phyloP scores from a whole-genome alignment of 2,113 vertebrate species.

The Ophiodon elongatus region DNA sequence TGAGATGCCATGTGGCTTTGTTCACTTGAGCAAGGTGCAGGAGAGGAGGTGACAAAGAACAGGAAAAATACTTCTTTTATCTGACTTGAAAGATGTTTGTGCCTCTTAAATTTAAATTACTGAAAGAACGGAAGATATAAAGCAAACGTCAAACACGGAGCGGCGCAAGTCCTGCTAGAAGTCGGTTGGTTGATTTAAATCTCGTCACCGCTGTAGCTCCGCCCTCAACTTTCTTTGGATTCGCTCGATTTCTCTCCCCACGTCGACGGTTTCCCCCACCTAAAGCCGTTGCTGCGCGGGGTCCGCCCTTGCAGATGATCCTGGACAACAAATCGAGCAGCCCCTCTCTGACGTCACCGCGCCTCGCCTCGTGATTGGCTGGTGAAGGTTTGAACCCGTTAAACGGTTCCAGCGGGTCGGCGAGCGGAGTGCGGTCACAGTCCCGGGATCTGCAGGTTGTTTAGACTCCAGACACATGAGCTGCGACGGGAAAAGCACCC shows the following conservation, averaged over 20 bases:
- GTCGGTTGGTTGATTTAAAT: conserved; percentile 70
- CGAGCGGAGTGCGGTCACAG: not conserved
- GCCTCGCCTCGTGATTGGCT: conserved; percentile 53
- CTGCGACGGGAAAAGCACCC: not conserved
- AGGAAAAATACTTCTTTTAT: not conserved
- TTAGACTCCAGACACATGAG: not conserved
- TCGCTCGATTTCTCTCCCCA: not conserved
- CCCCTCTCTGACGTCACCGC: fast-evolving
- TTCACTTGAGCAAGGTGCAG: not conserved
- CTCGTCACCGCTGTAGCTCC: conserved; percentile 11
- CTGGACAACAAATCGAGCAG: not conserved
- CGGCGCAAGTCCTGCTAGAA: not conserved
- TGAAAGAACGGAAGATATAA: not conserved
- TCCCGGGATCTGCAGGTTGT: not conserved
- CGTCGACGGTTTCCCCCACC: not conserved
- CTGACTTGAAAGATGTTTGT: not conserved
- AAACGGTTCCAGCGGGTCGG: conserved; percentile 73
- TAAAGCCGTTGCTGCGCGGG: fast-evolving
- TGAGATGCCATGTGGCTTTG: too few species aligned
- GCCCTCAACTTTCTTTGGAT: not conserved
- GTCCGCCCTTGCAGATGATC: not conserved
- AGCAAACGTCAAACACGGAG: not conserved
- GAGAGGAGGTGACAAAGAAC: not conserved
- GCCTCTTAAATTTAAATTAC: not conserved
- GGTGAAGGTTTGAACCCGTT: conserved; percentile 52